Percentiles rank a stretch among this genome's conserved stretches.
phyloP scores from a whole-genome alignment of 2,888 invertebrate genomes.

The Lasioglossum malachurum region DNA sequence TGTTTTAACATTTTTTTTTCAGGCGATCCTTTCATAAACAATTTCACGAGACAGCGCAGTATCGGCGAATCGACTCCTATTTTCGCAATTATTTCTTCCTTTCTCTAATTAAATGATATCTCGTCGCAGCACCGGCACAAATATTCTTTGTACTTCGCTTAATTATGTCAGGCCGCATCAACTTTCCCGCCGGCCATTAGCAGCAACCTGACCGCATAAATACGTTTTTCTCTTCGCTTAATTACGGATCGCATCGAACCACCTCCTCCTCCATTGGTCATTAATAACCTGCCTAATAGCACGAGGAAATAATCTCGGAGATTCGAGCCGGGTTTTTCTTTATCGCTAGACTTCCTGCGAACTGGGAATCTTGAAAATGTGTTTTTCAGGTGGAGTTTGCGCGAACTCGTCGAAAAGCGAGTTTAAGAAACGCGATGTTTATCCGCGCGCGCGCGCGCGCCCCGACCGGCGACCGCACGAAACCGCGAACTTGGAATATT shows the following conservation, averaged over 20 bases:
- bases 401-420: background rate
- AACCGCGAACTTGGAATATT: background rate
- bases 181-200: background rate
- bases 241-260: background rate
- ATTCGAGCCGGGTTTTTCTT: background rate
- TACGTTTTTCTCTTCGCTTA: background rate
- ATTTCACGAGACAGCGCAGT: slow-evolving; percentile 8
- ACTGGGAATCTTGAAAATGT: background rate
- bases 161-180: background rate
- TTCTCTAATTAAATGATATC: background rate
- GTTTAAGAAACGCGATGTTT: background rate
- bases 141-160: background rate
- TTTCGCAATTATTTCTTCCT: background rate
- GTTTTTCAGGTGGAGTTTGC: background rate
- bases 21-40: slow-evolving; percentile 21
- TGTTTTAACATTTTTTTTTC: background rate
- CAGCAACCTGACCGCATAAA: background rate
- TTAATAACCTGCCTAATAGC: background rate
- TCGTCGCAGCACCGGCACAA: background rate
- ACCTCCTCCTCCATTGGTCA: background rate
- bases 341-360: background rate
- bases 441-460: background rate
- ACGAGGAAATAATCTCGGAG: background rate
- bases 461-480: background rate
- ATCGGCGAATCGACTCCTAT: too few species aligned